These are phyloP conservation scores for Xenopus borealis DNA, from an alignment of 2,113 vertebrate genomes.

Conservation along the genomic window DNA sequence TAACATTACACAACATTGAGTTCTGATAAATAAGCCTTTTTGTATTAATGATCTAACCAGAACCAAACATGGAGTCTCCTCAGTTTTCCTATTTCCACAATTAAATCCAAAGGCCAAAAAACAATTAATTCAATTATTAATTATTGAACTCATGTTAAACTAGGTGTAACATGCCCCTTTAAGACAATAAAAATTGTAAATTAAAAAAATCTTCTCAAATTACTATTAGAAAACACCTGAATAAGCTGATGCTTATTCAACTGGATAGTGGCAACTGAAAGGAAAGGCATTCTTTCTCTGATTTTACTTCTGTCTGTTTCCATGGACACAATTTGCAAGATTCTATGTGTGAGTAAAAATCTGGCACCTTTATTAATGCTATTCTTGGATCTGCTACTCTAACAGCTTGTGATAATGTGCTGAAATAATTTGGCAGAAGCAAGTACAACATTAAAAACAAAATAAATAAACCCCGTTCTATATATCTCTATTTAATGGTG, in stretches of 20 bases:
- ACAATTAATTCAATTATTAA: too few relatives aligned
- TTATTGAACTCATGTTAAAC: too few relatives aligned
- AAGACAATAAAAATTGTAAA: too few relatives aligned
- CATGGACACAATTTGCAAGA: constrained; percentile 69
- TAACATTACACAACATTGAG: too few relatives aligned
- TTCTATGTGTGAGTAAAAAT: constrained; percentile 59
- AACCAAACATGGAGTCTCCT: too few relatives aligned
- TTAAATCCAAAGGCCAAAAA: too few relatives aligned
- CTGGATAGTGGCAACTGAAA: constrained; percentile 44
- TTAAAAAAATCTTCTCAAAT: background rate
- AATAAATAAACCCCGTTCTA: constrained; percentile 48
- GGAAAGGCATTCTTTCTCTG: constrained; percentile 52
- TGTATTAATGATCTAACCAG: too few relatives aligned
- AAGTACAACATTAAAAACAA: constrained; percentile 49
- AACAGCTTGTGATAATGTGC: constrained; percentile 55
- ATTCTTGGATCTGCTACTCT: constrained; percentile 54
- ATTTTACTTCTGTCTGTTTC: constrained; percentile 68
- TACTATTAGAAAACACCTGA: constrained; percentile 55
- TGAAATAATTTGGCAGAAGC: constrained; percentile 54
- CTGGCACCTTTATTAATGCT: constrained; percentile 63
- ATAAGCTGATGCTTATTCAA: constrained; percentile 48
- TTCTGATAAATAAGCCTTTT: too few relatives aligned
- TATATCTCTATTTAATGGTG: constrained; percentile 40
- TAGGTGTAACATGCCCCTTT: too few relatives aligned
- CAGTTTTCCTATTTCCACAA: too few relatives aligned